phyloP scores from a whole-genome alignment of 2,888 invertebrate genomes.

The Heliconius aoede region DNA sequence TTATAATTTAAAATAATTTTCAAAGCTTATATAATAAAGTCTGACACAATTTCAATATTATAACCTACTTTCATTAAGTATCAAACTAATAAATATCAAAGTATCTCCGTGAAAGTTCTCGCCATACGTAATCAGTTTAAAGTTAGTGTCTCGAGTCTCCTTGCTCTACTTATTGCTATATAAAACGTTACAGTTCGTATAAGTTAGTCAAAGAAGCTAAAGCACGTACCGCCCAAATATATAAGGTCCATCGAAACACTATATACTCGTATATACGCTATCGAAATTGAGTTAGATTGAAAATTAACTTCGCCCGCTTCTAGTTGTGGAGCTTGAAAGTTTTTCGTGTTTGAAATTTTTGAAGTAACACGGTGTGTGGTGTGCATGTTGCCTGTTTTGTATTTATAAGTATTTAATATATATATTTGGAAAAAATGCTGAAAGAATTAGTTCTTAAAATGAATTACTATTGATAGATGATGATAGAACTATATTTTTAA shows the following conservation, averaged over 20 bases:
- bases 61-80: constrained; percentile 11
- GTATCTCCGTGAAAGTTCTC: constrained; percentile 89
- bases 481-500: too few species aligned
- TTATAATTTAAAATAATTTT: too few species aligned
- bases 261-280: too few species aligned
- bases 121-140: constrained; percentile 38
- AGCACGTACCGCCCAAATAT: constrained; percentile 42
- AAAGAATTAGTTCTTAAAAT: too few species aligned
- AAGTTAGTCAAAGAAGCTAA: constrained; percentile 44
- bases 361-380: constrained; percentile 3
- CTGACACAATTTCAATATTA: constrained; percentile 1
- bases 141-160: constrained; percentile 41
- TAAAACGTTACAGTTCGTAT: constrained; percentile 34
- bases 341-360: constrained; percentile 29
- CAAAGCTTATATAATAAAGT: neutral
- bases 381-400: neutral
- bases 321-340: constrained; percentile 15
- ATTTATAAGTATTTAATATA: neutral
- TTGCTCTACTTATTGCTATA: constrained; percentile 38
- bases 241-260: constrained; percentile 38
- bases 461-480: too few species aligned
- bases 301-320: constrained; percentile 36
- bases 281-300: constrained; percentile 41
- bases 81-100: constrained; percentile 85
- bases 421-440: neutral